phyloP scores from a whole-genome alignment of 2,113 vertebrate species.

The Nothoprocta pentlandii region DNA sequence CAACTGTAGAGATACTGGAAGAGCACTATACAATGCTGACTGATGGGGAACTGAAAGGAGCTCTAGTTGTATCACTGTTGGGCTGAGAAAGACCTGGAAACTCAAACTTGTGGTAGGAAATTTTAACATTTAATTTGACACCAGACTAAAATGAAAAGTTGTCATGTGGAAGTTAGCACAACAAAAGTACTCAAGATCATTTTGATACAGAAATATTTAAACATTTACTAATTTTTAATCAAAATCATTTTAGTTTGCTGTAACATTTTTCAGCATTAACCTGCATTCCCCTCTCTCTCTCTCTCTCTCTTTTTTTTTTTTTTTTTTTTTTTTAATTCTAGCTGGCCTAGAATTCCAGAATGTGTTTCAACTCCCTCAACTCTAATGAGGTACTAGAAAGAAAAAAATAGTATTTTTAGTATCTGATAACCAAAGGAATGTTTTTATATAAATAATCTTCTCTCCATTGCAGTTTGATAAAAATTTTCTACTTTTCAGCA shows the following conservation, averaged over 20 bases:
- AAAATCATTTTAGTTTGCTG: background rate
- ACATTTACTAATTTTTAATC: background rate
- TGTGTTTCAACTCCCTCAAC: background rate
- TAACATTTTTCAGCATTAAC: background rate
- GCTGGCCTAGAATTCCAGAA: background rate
- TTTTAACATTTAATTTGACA: background rate
- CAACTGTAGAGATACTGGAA: background rate
- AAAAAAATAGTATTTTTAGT: background rate
- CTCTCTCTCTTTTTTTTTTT: no score
- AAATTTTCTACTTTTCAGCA: constrained; percentile 33
- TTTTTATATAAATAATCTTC: constrained; percentile 9
- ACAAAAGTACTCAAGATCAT: background rate
- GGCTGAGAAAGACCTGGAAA: background rate
- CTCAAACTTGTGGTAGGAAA: background rate
- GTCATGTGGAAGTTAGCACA: background rate
- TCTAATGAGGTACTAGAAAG: background rate
- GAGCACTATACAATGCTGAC: background rate
- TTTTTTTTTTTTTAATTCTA: background rate
- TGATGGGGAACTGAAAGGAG: background rate
- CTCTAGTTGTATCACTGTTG: background rate
- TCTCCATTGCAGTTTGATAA: background rate
- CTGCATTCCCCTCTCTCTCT: rapidly evolving
- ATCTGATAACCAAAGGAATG: constrained; percentile 7
- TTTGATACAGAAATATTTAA: background rate
- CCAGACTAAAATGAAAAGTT: background rate